Evolutionary conservation across 2,888 invertebrate species (phyloP).

Genomic region (Lymantria dispar): DNA sequence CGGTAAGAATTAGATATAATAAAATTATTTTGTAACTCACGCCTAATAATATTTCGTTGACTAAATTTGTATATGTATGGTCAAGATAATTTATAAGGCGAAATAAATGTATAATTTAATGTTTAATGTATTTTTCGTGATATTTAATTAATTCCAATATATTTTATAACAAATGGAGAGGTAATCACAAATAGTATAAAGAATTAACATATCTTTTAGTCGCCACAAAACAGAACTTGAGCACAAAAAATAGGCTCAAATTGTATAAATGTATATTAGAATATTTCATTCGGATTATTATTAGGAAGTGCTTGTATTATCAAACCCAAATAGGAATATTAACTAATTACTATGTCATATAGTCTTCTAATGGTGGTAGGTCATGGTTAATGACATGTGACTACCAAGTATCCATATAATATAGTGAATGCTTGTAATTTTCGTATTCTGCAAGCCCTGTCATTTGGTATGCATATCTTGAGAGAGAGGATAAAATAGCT

Average conservation of each 20-base stretch:
- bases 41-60: neutral
- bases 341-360: no score
- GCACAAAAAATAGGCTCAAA: constrained; percentile 77
- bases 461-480: no score
- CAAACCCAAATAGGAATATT: neutral
- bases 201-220: constrained; percentile 74
- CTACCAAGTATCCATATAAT: no score
- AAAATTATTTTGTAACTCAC: neutral
- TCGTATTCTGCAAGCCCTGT: no score
- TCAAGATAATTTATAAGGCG: neutral
- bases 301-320: constrained; percentile 7
- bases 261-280: constrained; percentile 48
- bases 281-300: constrained; percentile 51
- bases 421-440: no score
- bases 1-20: no score
- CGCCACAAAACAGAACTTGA: constrained; percentile 57
- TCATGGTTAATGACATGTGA: no score
- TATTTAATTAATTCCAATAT: constrained; percentile 13
- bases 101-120: constrained; percentile 2
- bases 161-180: constrained; percentile 17
- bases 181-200: constrained; percentile 52
- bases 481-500: no score
- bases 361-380: no score
- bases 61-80: neutral
- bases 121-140: constrained; percentile 14